These are phyloP conservation scores for Recurvirostra avosetta DNA, from an alignment of 2,113 vertebrate species.

Conservation along the genomic window DNA sequence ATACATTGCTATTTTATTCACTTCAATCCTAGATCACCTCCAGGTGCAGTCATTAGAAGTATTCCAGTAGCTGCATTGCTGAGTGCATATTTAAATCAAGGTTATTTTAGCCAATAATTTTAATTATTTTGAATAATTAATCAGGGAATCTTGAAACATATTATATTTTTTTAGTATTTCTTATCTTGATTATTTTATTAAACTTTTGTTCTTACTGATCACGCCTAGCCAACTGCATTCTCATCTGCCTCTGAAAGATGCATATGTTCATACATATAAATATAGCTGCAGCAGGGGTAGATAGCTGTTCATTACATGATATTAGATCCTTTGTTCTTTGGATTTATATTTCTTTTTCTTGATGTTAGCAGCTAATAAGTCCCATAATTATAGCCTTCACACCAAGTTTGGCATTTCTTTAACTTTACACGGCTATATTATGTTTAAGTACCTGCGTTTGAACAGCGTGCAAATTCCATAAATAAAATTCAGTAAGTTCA, in stretches of 20 bases:
- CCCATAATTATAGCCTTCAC: background rate
- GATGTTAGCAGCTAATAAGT: background rate
- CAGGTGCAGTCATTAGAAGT: background rate
- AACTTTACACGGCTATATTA: background rate
- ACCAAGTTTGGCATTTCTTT: background rate
- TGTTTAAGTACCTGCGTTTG: accelerated
- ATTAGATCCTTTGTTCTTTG: background rate
- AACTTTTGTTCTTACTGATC: background rate
- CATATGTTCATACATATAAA: background rate
- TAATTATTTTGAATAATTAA: background rate
- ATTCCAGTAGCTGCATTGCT: background rate
- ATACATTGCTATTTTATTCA: background rate
- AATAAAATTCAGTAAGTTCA: background rate
- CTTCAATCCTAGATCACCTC: background rate
- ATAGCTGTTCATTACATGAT: background rate
- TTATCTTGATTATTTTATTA: background rate
- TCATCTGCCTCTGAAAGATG: background rate
- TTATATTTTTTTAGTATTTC: background rate
- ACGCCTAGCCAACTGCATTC: background rate
- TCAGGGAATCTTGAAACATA: background rate
- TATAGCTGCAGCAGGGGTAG: background rate
- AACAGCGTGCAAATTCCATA: background rate
- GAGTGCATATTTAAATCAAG: background rate
- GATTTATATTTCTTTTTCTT: background rate
- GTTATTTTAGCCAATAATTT: background rate